phyloP scores from a whole-genome alignment of 2,888 invertebrate species.

The Ceramica pisi region DNA sequence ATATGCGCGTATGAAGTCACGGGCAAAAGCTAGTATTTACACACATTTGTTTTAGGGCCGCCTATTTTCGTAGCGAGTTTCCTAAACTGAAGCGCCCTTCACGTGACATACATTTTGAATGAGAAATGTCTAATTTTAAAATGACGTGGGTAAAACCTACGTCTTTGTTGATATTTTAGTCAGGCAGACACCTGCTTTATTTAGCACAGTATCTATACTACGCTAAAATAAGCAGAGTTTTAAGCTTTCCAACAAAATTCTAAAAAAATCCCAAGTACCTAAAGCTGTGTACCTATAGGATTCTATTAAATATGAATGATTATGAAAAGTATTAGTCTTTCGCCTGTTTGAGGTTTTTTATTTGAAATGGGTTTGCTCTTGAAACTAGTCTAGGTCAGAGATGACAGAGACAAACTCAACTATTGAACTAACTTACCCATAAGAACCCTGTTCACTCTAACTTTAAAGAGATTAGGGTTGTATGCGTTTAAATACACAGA shows the following conservation, averaged over 20 bases:
- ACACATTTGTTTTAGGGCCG: background rate
- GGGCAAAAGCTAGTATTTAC: background rate
- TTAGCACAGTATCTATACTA: background rate
- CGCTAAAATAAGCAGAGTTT: background rate
- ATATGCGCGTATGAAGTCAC: too few species aligned
- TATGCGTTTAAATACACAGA: too few species aligned
- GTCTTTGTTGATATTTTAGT: constrained; percentile 1
- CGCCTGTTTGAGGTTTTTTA: too few species aligned
- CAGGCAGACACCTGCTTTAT: background rate
- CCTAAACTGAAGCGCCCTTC: background rate
- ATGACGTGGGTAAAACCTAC: background rate
- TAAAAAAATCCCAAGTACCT: background rate
- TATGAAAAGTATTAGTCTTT: too few species aligned
- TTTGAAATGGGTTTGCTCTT: too few species aligned
- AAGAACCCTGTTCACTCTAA: too few species aligned
- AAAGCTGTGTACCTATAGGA: background rate
- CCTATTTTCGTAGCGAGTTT: constrained; percentile 1
- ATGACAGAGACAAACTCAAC: too few species aligned
- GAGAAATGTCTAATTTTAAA: constrained; percentile 10
- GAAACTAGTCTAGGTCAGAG: too few species aligned
- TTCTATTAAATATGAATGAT: too few species aligned
- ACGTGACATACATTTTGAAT: constrained; percentile 1
- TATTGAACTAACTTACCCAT: too few species aligned
- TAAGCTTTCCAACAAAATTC: background rate
- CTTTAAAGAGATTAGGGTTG: too few species aligned